phyloP scores from a whole-genome alignment of 1,140 invertebrate species.

The Drosophila nigromelanica region DNA sequence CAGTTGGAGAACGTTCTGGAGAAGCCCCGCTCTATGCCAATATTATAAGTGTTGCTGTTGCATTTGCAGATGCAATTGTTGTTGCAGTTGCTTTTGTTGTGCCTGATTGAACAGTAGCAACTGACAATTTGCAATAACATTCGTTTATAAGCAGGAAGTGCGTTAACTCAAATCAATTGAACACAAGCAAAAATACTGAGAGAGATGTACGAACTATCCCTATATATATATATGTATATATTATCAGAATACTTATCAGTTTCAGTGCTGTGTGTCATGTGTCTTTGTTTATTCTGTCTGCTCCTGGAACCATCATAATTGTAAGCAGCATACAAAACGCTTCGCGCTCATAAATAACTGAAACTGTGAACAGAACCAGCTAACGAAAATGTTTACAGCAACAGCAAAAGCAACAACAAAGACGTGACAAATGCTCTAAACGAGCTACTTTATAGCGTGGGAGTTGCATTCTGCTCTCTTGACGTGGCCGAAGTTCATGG shows the following conservation, averaged over 20 bases:
- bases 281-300: conserved; percentile 8
- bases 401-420: conserved; percentile 49
- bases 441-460: conserved; percentile 73
- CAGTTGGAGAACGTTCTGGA: conserved; percentile 53
- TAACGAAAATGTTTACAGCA: conserved; percentile 9
- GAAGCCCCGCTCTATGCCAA: conserved; percentile 42
- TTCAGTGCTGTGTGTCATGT: background rate
- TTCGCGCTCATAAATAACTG: conserved; percentile 63
- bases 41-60: conserved; percentile 28
- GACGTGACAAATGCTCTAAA: conserved; percentile 79
- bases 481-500: conserved; percentile 51
- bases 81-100: conserved; percentile 39
- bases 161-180: conserved; percentile 27
- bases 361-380: conserved; percentile 5
- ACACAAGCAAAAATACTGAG: background rate
- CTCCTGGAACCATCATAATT: conserved; percentile 53
- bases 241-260: conserved; percentile 7
- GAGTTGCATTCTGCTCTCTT: conserved; percentile 58
- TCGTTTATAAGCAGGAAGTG: conserved; percentile 34
- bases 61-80: conserved; percentile 27
- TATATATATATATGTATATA: background rate
- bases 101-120: conserved; percentile 75
- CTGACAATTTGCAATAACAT: conserved; percentile 71
- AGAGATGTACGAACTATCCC: background rate
- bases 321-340: conserved; percentile 59